A percentile compares a stretch with the other conserved stretches of the same genome.
Conservation (phyloP, 2,113 vertebrate genomes). For the Dunckerocampus dactyliophorus region DNA sequence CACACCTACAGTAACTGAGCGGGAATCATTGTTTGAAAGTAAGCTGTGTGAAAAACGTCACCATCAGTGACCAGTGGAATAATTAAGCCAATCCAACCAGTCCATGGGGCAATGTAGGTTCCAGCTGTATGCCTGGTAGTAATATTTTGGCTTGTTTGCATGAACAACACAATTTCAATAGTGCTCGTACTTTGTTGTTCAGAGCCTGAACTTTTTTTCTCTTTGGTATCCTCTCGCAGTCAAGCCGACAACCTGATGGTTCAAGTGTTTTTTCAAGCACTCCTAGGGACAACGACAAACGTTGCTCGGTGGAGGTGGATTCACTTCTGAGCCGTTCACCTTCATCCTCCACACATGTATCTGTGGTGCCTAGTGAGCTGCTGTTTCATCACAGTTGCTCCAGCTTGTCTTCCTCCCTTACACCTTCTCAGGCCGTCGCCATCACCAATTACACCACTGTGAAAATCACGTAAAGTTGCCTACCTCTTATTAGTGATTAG, state of each 20-base stretch:
- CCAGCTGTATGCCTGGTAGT: neutral
- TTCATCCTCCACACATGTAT: constrained; percentile 56
- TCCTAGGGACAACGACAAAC: constrained; percentile 71
- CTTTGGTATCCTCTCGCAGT: constrained; percentile 40
- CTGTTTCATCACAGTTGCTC: constrained; percentile 72
- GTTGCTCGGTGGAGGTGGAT: constrained; percentile 29
- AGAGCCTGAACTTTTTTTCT: neutral
- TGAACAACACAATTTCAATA: neutral
- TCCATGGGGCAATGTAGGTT: too few species aligned
- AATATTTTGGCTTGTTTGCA: neutral
- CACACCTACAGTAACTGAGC: too few species aligned
- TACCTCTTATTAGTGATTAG: neutral
- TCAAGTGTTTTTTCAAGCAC: constrained; percentile 9
- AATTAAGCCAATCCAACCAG: too few species aligned
- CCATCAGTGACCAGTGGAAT: too few species aligned
- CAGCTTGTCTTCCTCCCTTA: constrained; percentile 4
- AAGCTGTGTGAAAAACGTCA: too few species aligned
- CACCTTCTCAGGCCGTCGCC: constrained; percentile 62
- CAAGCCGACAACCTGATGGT: constrained; percentile 28
- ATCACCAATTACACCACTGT: constrained; percentile 85
- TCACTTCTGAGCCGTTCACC: neutral
- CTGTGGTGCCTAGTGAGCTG: constrained; percentile 72
- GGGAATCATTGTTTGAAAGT: too few species aligned
- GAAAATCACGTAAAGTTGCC: constrained; percentile 65
- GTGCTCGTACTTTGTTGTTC: neutral